Percentiles rank a stretch among this genome's conserved stretches.
Evolutionary conservation across 2,113 vertebrate genomes (phyloP).

Genomic region (Cacatua alba): DNA sequence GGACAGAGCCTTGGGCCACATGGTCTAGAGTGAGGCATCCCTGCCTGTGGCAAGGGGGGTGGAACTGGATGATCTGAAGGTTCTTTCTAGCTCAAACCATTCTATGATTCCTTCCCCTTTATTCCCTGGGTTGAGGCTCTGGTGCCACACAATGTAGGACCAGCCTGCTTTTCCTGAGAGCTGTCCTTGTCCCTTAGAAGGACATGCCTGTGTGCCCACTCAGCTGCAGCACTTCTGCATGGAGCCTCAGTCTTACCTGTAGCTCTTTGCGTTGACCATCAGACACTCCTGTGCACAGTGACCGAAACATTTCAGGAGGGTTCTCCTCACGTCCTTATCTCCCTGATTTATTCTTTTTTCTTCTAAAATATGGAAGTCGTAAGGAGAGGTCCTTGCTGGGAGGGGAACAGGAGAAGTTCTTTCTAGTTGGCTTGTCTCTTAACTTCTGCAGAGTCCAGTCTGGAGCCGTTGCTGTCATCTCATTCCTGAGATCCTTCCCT

Average conservation of each 20-base stretch:
- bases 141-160: not conserved
- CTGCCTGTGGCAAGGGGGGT: not conserved
- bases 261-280: not conserved
- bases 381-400: not conserved
- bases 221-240: accelerated
- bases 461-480: not conserved
- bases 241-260: not conserved
- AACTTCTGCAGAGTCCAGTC: not conserved
- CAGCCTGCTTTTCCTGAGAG: not conserved
- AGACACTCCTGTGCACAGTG: not conserved
- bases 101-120: not conserved
- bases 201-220: accelerated
- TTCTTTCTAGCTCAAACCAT: not conserved
- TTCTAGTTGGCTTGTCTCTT: not conserved
- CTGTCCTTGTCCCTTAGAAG: not conserved
- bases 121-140: not conserved
- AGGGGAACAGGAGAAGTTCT: not conserved
- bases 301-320: not conserved
- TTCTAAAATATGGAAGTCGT: not conserved
- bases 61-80: not conserved
- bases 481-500: not conserved
- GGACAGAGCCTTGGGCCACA: not conserved
- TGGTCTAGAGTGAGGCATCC: not conserved
- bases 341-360: not conserved
- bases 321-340: not conserved